A percentile compares a stretch with the other conserved stretches of the same genome.
Evolutionary conservation across 2,113 vertebrate genomes (phyloP).

Genomic region (Cathartes aura): DNA sequence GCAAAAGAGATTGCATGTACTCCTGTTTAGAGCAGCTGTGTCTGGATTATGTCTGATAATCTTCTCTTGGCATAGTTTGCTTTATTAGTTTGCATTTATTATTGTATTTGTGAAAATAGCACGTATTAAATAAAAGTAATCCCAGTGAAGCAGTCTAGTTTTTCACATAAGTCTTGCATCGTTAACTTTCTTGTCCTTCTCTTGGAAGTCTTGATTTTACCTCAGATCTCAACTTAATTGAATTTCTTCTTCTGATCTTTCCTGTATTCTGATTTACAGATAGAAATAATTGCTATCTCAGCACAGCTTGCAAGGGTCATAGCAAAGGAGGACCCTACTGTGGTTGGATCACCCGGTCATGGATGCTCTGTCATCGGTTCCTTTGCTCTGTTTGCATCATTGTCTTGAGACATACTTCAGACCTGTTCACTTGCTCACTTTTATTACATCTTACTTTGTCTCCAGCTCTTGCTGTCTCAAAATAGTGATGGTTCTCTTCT

Average conservation of each 20-base stretch:
- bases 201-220: background rate
- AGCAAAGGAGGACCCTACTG: background rate
- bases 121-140: constrained; percentile 33
- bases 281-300: background rate
- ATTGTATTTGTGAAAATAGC: constrained; percentile 46
- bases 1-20: constrained; percentile 25
- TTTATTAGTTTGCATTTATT: constrained; percentile 65
- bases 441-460: background rate
- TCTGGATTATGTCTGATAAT: constrained; percentile 66
- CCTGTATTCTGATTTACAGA: background rate
- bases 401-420: background rate
- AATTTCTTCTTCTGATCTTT: background rate
- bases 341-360: accelerated
- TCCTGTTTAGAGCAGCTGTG: constrained; percentile 38
- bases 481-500: background rate
- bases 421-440: background rate
- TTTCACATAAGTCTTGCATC: background rate
- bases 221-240: background rate
- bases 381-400: background rate
- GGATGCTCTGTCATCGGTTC: accelerated
- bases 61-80: constrained; percentile 62
- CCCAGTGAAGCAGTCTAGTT: background rate
- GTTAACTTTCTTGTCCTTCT: background rate
- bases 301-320: background rate
- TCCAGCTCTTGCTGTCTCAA: background rate